Conservation (phyloP, 2,113 vertebrate genomes). For the Meriones unguiculatus region DNA sequence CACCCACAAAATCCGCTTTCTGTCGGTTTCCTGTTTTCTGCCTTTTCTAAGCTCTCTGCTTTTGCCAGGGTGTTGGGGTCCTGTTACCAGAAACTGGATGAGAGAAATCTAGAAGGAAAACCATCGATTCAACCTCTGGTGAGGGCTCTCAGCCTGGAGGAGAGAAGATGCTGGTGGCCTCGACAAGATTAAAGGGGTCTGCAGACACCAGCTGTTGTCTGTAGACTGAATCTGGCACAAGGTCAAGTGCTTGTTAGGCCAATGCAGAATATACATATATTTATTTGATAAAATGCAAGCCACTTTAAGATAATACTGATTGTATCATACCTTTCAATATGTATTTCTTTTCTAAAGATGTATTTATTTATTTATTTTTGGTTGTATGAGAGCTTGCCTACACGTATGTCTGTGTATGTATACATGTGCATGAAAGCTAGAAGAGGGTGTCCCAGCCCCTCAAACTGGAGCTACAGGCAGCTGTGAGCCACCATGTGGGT, state of each 20-base stretch:
- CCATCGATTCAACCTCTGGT: background rate
- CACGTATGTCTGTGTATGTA: background rate
- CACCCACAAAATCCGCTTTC: background rate
- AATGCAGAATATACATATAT: background rate
- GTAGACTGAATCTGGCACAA: background rate
- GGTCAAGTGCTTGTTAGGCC: background rate
- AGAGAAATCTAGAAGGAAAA: background rate
- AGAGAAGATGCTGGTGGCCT: background rate
- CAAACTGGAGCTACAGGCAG: background rate
- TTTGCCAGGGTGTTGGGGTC: background rate
- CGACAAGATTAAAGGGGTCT: background rate
- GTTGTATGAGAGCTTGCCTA: background rate
- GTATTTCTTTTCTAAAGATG: background rate
- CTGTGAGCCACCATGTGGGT: background rate
- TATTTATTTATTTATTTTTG: background rate
- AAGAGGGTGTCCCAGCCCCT: background rate
- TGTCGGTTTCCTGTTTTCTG: background rate
- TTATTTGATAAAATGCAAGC: background rate
- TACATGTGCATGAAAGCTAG: background rate
- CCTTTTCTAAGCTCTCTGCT: background rate
- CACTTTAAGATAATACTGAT: slow-evolving; percentile 30
- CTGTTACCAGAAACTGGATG: background rate
- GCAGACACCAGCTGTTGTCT: background rate
- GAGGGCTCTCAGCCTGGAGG: background rate
- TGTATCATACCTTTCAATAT: background rate